Percentiles rank a stretch among this genome's conserved stretches.
Evolutionary conservation across 35 echinoderm and acorn worm species (phyloP).

Genomic region (Apostichopus californicus): DNA sequence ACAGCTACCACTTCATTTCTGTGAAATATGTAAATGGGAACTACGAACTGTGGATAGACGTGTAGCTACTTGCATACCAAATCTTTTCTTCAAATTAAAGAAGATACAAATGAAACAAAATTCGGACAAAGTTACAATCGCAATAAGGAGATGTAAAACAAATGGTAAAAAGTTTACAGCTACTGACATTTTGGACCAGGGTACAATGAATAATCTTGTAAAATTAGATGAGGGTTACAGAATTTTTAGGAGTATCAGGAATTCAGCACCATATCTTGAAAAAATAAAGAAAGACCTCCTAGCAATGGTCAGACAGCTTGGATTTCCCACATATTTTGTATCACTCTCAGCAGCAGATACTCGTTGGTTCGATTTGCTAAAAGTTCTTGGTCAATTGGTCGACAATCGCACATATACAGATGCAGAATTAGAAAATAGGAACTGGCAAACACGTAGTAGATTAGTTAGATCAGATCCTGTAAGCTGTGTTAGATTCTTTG

Average conservation of each 20-base stretch:
- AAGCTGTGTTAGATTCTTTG: slow-evolving; percentile 36
- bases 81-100: not conserved
- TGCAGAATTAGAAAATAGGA: not conserved
- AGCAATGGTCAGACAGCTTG: slow-evolving; percentile 49
- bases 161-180: not conserved
- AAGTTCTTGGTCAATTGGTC: slow-evolving; percentile 26
- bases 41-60: not conserved
- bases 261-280: slow-evolving; percentile 47
- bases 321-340: slow-evolving; percentile 47
- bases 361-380: slow-evolving; percentile 39
- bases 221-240: not conserved
- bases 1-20: too few species aligned
- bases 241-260: not conserved
- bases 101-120: slow-evolving; percentile 31
- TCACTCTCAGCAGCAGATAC: slow-evolving; percentile 53
- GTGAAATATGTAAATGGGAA: not conserved
- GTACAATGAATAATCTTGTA: not conserved
- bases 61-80: not conserved
- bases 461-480: slow-evolving; percentile 51
- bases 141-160: slow-evolving; percentile 9
- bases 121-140: not conserved
- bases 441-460: slow-evolving; percentile 29
- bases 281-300: slow-evolving; percentile 38
- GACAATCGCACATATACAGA: slow-evolving; percentile 25
- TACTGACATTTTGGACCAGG: not conserved